A percentile compares a stretch with the other conserved stretches of the same genome.
Evolutionary conservation across 2,113 vertebrate genomes (phyloP).

Genomic region (Butorides virescens): DNA sequence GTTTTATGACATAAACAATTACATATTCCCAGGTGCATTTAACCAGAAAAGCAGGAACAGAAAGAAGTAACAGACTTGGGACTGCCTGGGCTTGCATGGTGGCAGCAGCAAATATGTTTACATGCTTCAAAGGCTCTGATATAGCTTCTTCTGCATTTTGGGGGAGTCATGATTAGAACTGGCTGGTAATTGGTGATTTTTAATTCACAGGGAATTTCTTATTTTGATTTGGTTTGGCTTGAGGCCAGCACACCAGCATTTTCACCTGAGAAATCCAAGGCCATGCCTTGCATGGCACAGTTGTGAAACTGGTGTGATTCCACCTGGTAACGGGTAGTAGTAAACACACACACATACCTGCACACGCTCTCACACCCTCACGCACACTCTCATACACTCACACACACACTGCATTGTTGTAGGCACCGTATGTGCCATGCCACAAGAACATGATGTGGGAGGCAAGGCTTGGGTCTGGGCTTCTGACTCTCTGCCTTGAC

Average conservation of each 20-base stretch:
- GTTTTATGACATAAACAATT: slow-evolving; percentile 60
- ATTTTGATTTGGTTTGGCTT: background rate
- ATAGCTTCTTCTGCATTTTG: background rate
- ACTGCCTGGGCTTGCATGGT: slow-evolving; percentile 57
- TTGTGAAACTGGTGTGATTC: background rate
- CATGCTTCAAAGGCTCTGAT: slow-evolving; percentile 51
- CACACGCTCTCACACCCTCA: background rate
- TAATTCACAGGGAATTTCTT: background rate
- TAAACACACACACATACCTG: background rate
- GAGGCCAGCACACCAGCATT: background rate
- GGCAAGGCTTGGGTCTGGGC: background rate
- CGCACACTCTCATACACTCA: background rate
- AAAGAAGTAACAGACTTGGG: slow-evolving; percentile 44
- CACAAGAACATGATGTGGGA: background rate
- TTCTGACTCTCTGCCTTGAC: background rate
- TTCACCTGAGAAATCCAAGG: background rate
- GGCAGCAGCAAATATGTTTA: slow-evolving; percentile 14
- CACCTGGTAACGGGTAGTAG: background rate
- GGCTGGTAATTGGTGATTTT: background rate
- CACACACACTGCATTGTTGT: background rate
- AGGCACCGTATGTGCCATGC: background rate
- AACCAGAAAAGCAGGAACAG: slow-evolving; percentile 67
- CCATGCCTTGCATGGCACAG: background rate
- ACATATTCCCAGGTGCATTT: slow-evolving; percentile 64
- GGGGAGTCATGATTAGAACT: background rate